phyloP scores from a whole-genome alignment of 1,140 invertebrate species.

The Pogonus chalceus region DNA sequence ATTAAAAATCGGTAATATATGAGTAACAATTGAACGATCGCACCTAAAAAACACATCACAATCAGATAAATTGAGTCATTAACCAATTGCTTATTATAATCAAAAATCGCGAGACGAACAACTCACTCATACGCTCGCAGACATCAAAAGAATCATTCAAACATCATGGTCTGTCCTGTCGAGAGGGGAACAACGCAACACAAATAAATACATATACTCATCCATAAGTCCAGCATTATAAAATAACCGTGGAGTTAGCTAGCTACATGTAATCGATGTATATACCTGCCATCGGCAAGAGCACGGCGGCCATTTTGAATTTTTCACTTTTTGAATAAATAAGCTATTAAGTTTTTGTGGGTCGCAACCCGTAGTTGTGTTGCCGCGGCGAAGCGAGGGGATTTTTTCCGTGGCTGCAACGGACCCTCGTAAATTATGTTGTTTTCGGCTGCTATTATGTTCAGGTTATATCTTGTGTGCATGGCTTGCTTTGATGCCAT shows the following conservation, averaged over 20 bases:
- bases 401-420: too few relatives aligned
- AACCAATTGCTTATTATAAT: not conserved
- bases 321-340: conserved; percentile 37
- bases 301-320: conserved; percentile 35
- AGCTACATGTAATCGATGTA: conserved; percentile 9
- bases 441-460: conserved; percentile 27
- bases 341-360: conserved; percentile 36
- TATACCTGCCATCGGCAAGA: too few relatives aligned
- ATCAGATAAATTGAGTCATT: not conserved
- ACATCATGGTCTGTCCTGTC: too few relatives aligned
- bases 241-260: conserved; percentile 16
- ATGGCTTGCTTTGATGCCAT: not conserved
- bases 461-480: not conserved
- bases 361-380: conserved; percentile 16
- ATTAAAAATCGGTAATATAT: too few relatives aligned
- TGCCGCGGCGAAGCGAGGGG: conserved; percentile 9
- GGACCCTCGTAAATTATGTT: conserved; percentile 33
- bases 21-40: too few relatives aligned
- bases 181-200: not conserved
- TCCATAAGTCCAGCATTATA: too few relatives aligned
- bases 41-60: too few relatives aligned
- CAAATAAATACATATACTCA: not conserved
- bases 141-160: too few relatives aligned
- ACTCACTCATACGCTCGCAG: not conserved
- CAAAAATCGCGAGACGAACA: not conserved